These are phyloP conservation scores for Elaeidobius kamerunicus DNA, from an alignment of 2,888 invertebrate species.

Conservation along the genomic window DNA sequence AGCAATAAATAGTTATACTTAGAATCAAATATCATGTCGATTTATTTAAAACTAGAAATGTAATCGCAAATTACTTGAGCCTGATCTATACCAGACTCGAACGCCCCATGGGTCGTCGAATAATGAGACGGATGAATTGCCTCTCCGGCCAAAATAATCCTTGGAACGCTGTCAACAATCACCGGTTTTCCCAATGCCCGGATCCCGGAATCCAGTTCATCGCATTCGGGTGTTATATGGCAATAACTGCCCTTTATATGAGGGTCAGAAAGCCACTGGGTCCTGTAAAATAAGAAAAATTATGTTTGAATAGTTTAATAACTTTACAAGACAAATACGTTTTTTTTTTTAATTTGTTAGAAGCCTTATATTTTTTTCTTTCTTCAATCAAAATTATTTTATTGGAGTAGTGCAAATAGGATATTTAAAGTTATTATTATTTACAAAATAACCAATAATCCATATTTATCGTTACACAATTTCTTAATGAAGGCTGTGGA, in stretches of 20 bases:
- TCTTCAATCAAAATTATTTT: too few relatives aligned
- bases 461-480: too few relatives aligned
- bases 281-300: slow-evolving; percentile 44
- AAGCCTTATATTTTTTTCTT: too few relatives aligned
- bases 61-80: slow-evolving; percentile 43
- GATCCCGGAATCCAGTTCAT: slow-evolving; percentile 47
- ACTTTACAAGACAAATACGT: too few relatives aligned
- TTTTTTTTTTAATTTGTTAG: too few relatives aligned
- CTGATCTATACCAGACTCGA: slow-evolving; percentile 56
- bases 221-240: slow-evolving; percentile 55
- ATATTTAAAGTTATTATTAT: too few relatives aligned
- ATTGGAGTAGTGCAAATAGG: too few relatives aligned
- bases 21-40: too few relatives aligned
- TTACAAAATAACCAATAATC: too few relatives aligned
- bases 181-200: slow-evolving; percentile 50
- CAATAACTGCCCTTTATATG: slow-evolving; percentile 60
- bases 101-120: slow-evolving; percentile 68
- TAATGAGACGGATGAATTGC: slow-evolving; percentile 55
- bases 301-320: too few relatives aligned
- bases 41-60: slow-evolving; percentile 1
- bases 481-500: too few relatives aligned
- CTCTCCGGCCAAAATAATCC: slow-evolving; percentile 63
- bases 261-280: slow-evolving; percentile 56
- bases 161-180: slow-evolving; percentile 46
- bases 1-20: too few relatives aligned